Conservation (phyloP, 2,797 vertebrate species). For the Sebastes nivosus region DNA sequence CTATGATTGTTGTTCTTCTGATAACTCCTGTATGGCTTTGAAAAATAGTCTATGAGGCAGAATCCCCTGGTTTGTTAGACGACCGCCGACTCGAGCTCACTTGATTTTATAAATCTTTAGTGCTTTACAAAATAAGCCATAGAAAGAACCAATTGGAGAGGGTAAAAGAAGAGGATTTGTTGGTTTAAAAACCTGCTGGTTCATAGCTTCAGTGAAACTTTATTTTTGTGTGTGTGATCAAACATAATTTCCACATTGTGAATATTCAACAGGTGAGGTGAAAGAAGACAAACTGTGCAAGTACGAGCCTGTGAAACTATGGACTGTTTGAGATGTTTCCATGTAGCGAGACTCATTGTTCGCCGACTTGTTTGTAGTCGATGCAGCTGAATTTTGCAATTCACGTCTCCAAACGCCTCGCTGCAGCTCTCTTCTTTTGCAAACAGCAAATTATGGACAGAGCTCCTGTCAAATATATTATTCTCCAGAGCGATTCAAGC, state of each 20-base stretch:
- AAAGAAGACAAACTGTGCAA: conserved; percentile 54
- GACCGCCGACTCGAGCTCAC: conserved; percentile 50
- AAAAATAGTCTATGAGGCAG: conserved; percentile 50
- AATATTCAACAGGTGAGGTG: conserved; percentile 50
- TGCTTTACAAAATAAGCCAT: conserved; percentile 81
- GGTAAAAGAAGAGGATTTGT: conserved; percentile 17
- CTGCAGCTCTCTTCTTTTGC: conserved; percentile 1
- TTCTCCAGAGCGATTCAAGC: conserved; percentile 38
- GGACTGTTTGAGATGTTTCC: conserved; percentile 48
- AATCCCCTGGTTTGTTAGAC: conserved; percentile 52
- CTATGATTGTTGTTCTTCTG: conserved; percentile 74
- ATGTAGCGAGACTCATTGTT: conserved; percentile 52
- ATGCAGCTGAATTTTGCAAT: conserved; percentile 45
- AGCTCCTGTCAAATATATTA: conserved; percentile 21
- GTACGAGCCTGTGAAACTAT: conserved; percentile 42
- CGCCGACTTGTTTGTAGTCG: conserved; percentile 14
- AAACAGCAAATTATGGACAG: conserved; percentile 42
- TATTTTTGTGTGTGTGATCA: not conserved
- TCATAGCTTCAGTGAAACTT: conserved; percentile 31
- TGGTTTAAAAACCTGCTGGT: conserved; percentile 23
- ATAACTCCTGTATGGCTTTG: conserved; percentile 61
- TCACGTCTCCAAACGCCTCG: conserved; percentile 4
- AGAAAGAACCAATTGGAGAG: conserved; percentile 71
- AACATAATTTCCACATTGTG: conserved; percentile 35
- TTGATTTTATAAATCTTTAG: conserved; percentile 73